Conservation (phyloP, 2,797 vertebrate species). For the Ptychadena robeensis region DNA sequence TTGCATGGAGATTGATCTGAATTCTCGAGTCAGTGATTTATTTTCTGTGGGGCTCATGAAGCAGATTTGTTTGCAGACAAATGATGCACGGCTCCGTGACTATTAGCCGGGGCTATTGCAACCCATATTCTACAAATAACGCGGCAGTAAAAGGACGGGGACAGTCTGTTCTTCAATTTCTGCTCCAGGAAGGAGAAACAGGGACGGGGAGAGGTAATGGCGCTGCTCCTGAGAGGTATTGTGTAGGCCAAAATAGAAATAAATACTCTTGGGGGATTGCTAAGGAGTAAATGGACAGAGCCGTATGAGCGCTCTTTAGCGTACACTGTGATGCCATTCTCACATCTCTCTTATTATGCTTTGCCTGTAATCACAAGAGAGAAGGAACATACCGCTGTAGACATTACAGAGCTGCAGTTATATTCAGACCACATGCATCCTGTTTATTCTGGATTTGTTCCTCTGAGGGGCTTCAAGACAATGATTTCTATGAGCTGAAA, state of each 20-base stretch:
- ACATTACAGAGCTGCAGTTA: too few species aligned
- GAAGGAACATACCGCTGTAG: too few species aligned
- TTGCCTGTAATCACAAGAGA: too few species aligned
- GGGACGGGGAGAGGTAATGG: neutral
- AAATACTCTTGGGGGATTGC: neutral
- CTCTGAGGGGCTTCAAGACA: too few species aligned
- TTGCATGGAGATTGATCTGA: slow-evolving; percentile 73
- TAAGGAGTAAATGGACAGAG: too few species aligned
- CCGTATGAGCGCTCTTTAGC: too few species aligned
- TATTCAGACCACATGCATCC: too few species aligned
- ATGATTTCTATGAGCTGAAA: too few species aligned
- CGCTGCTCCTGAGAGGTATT: neutral
- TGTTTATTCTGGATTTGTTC: too few species aligned
- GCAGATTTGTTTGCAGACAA: slow-evolving; percentile 62
- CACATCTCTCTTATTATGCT: too few species aligned
- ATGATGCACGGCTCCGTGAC: slow-evolving; percentile 63
- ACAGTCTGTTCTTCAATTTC: slow-evolving; percentile 50
- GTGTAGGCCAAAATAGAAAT: neutral
- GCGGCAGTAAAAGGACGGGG: slow-evolving; percentile 58
- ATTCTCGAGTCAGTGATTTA: slow-evolving; percentile 71
- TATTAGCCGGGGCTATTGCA: slow-evolving; percentile 68
- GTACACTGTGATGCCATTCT: too few species aligned
- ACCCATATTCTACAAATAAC: slow-evolving; percentile 68
- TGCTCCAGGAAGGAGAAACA: slow-evolving; percentile 26
- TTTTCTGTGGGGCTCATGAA: slow-evolving; percentile 70